Base-by-base conservation (phyloP, 2,797 vertebrate species). In the Jordanella pulchra region DNA sequence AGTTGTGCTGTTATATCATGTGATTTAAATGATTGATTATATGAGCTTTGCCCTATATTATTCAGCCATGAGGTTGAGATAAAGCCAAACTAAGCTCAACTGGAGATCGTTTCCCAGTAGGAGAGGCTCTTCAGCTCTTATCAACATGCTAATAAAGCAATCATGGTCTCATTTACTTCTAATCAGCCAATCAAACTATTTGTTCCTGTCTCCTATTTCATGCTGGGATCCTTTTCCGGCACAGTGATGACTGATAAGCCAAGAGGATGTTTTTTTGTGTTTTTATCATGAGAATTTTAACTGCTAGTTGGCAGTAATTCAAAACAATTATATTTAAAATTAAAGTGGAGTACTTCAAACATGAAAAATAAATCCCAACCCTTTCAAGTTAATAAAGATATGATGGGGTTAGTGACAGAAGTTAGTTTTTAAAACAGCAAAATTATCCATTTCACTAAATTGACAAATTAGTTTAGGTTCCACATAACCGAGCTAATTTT, bases 181-280 rank as follows among this genome's bases (percentile, higher is more conserved):
- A 84, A 89, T 89, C 84, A 90, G 60, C 81, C 84, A 90, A 90
- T 92, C 86, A 89, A 84, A 82, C 66, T 75, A 75, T 89, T 89
- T 89, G 82, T 91, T 91, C 68, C 77, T 70, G 75, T 75, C 64
- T 78, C 67, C 51, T 75, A 25, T 75, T 84, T 74, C 79, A 80
- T 80, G 82, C 85, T 85, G 83, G 30, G 80, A 81, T 78, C 64
- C 70, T 67, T 69, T 74, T 72, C 58, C 66, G 69, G 70, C 47
- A 75, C 72, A 82, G 42, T 67, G 69, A 84, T 72, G 70, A 75
- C 69, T 86, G 78, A 79, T 86, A 70, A 44, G 44, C 53, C 1
- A 15, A 58, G 48, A 48, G 25, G 12, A 25, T 72, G 27, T 73
- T 63, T 70, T 7, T 72, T 39, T 39, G 75, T 65, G 18, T 69